Evolutionary conservation across 2,888 invertebrate species (phyloP), one percentile per base, ranked within the genome.

Genomic region (Chymomyza fuscimana): DNA sequence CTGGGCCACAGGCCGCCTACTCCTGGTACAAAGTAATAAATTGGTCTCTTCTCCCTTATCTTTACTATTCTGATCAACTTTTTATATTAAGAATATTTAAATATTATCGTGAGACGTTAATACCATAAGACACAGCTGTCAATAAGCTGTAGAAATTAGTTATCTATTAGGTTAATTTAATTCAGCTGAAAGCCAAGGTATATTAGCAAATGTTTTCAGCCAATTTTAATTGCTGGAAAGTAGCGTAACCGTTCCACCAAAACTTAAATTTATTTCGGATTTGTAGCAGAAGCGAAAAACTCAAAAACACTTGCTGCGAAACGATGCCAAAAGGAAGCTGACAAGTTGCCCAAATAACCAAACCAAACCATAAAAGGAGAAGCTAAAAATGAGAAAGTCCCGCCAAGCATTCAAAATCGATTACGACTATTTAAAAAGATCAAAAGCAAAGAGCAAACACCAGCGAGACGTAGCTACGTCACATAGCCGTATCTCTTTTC

Each of bases 391-490:
- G 61, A 52, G 61, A 74, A 77, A 74, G 71, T 85, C 89, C 90
- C 81, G 86, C 89, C 72, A 89, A 83, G 90, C 90, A 90, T 90
- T 88, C 79, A 79, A 80, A 90, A 90, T 90, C 88, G 85, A 90
- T 90, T 90, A 89, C 74, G 86, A 81, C 79, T 79, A 74, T 78
- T 74, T 76, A 69, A 70, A 51, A 72, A 88, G 83, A 85, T 87
- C 89, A 87, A 87, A 81, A 69, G 73, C 72, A 29, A 40, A 80
- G 64, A 64, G 59, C 29, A 32, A 58, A 10, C 12, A 46, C 36
- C 50, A 67, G 54, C n/a, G 16, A 65, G 25, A 29, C 22, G 59
- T 46, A 67, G 59, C 46, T 50, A 25, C 25, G 25, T 25, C 25
- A 25, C 25, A 3, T 4, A 25, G 25, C 25, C 16, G 56, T 32